Evolutionary conservation across 1,140 invertebrate species (phyloP), one percentile per base, ranked within the genome.

Genomic region (Drosophila littoralis): DNA sequence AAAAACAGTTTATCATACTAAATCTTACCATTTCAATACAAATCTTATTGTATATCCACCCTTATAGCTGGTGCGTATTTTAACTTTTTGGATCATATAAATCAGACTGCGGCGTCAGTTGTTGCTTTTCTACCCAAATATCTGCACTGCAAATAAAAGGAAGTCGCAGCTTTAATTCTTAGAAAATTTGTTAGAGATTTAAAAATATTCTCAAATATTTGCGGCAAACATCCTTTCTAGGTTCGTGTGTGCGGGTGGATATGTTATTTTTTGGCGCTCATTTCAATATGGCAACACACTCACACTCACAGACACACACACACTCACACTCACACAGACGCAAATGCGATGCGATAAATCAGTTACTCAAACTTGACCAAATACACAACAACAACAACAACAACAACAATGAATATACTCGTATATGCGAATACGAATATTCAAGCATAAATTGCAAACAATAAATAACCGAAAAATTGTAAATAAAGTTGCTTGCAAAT

Each of bases 381-480:
- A 88, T 77, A 80, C 74, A 82, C 59, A 52, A 46, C n/a, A 64
- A 54, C 4, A 52, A 35, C 22, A 52, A 35, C 28, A 65, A 54
- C 40, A 65, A 45, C 38, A 54, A 33, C 12, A 40, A 43, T 10
- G 32, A 22, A 13, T 28, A 64, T 12, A 61, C 50, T 61, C 15
- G 17, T 13, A 50, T 61, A 82, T 75, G 70, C 74, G 68, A 69
- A 68, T 75, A 75, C 65, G 79, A 64, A 79, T 84, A 84, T 80
- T 70, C 79, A 71, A 86, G 84, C 84, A 89, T 81, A 89, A 89
- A 89, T 89, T 89, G 84, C 84, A 74, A 89, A 89, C 84, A 89
- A 89, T 89, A 89, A 89, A 89, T 89, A 89, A 89, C 84, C 84
- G 77, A 89, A 89, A 88, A 84, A 89, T 89, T 89, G 84, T 89